Percentiles rank a stretch among this genome's conserved stretches.
phyloP scores from a whole-genome alignment of 1,140 invertebrate genomes.

The Stegodyphus mimosarum region DNA sequence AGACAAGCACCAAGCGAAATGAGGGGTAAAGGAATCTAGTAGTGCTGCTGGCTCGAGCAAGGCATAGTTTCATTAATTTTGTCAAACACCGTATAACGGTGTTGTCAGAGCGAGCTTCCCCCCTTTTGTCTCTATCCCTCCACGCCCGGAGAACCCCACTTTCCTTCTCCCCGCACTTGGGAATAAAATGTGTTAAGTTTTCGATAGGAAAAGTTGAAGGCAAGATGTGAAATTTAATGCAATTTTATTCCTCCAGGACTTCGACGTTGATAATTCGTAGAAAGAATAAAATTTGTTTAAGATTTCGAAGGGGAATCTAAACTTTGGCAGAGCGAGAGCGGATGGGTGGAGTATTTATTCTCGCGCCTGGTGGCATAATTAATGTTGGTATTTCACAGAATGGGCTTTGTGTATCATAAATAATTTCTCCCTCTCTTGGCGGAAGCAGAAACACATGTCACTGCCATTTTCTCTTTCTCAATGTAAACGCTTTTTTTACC shows the following conservation, averaged over 20 bases:
- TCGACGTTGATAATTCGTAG: conserved; percentile 43
- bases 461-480: no score
- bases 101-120: conserved; percentile 41
- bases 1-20: conserved; percentile 48
- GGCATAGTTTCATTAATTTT: conserved; percentile 59
- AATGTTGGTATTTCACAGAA: no score
- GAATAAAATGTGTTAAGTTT: conserved; percentile 55
- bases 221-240: conserved; percentile 56
- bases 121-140: conserved; percentile 12
- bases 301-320: neutral
- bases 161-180: conserved; percentile 18
- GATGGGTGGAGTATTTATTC: neutral
- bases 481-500: no score
- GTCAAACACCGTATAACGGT: conserved; percentile 57
- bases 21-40: conserved; percentile 52
- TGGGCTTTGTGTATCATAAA: neutral
- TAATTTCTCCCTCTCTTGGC: neutral
- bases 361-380: no score
- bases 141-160: neutral
- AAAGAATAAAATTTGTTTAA: conserved; percentile 58
- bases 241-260: conserved; percentile 50
- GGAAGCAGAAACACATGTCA: no score
- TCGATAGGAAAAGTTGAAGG: conserved; percentile 46
- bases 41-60: conserved; percentile 12
- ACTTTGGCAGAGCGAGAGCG: neutral